Conservation (phyloP, 2,888 invertebrate genomes). For the Amphipoea lucens region DNA sequence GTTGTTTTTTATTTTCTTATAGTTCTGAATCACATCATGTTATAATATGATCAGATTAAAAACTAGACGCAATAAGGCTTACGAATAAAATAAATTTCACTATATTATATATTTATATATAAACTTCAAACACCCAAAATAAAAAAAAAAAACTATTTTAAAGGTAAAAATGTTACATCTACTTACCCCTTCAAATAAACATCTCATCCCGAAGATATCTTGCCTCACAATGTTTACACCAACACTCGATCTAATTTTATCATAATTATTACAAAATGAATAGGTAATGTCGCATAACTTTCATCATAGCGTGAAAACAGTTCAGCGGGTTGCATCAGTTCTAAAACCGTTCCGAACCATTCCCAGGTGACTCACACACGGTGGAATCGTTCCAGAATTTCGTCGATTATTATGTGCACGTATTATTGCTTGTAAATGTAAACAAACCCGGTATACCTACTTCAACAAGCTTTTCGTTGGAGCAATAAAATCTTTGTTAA, state of each 20-base stretch:
- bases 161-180: background rate
- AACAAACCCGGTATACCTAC: slow-evolving; percentile 56
- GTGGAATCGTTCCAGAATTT: slow-evolving; percentile 84
- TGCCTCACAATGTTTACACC: slow-evolving; percentile 45
- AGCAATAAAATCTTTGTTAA: slow-evolving; percentile 30
- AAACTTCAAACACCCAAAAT: background rate
- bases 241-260: slow-evolving; percentile 68
- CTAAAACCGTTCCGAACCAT: slow-evolving; percentile 75
- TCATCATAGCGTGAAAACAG: slow-evolving; percentile 68
- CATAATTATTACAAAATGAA: slow-evolving; percentile 62
- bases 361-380: slow-evolving; percentile 82
- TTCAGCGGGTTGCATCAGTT: slow-evolving; percentile 82
- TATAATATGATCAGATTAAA: background rate
- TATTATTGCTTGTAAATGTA: slow-evolving; percentile 59
- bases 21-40: background rate
- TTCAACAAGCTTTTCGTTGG: slow-evolving; percentile 35
- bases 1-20: background rate
- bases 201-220: slow-evolving; percentile 3
- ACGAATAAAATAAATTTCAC: background rate
- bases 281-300: slow-evolving; percentile 65
- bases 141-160: background rate
- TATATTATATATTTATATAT: no score
- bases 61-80: background rate
- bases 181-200: background rate
- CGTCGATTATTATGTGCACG: slow-evolving; percentile 66